Conservation (phyloP, 2,888 invertebrate genomes). For the Helleia helle region DNA sequence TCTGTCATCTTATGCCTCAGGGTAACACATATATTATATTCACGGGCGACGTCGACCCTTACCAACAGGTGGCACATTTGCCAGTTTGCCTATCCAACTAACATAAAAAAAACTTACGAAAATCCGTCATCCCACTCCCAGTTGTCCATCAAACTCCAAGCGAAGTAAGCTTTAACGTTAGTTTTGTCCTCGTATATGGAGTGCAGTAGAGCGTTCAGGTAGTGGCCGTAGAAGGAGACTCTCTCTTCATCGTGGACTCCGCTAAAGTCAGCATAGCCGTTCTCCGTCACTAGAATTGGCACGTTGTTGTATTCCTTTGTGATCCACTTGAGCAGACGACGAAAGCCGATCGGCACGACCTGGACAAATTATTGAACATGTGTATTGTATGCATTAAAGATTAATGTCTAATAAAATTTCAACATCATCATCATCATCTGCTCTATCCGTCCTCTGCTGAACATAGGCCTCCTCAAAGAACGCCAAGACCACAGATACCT, state of each 20-base stretch:
- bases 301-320: slow-evolving; percentile 65
- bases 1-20: too few relatives aligned
- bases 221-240: slow-evolving; percentile 73
- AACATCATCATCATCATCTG: too few relatives aligned
- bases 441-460: too few relatives aligned
- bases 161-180: slow-evolving; percentile 80
- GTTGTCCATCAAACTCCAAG: slow-evolving; percentile 89
- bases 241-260: slow-evolving; percentile 67
- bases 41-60: too few relatives aligned
- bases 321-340: slow-evolving; percentile 69
- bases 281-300: slow-evolving; percentile 72
- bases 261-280: slow-evolving; percentile 69
- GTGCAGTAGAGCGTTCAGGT: slow-evolving; percentile 60
- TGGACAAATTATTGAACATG: too few relatives aligned
- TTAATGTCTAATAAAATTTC: too few relatives aligned
- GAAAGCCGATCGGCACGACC: slow-evolving; percentile 75
- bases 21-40: too few relatives aligned
- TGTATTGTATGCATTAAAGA: too few relatives aligned
- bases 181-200: slow-evolving; percentile 74
- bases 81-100: too few relatives aligned
- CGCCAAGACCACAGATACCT: too few relatives aligned
- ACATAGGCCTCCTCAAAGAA: too few relatives aligned
- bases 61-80: too few relatives aligned
- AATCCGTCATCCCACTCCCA: slow-evolving; percentile 88
- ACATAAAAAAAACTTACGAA: slow-evolving; percentile 75